Base-by-base conservation (phyloP, 1,140 invertebrate genomes). In the Drosophila kanapiae region DNA sequence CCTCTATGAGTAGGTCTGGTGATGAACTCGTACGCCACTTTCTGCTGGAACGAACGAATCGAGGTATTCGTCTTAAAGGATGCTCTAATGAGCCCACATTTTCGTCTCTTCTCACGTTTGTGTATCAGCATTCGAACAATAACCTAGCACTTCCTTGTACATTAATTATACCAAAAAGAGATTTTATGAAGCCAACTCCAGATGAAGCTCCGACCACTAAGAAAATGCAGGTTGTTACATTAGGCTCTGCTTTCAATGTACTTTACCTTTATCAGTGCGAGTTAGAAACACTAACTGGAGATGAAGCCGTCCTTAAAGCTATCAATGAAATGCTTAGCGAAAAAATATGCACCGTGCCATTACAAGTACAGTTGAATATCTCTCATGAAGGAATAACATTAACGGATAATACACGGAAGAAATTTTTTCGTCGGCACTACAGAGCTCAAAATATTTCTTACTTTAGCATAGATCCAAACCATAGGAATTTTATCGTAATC, bases 41-140 rank as follows among this genome's bases (percentile, higher is more conserved):
- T 94, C 94, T 99, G 6, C 98, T 99, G 81, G 99, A 99, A 93
- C 98, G 98, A 1, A 98, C 98, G 6, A 96, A 97, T 2, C 96
- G 97, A 78, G 99, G 99, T 35, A 99, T 99, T 16, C 94, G 97
- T 47, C 94, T 99, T 37, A 98, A 99, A 92, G 99, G 99, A 18
- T 99, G 98, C 91, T 95, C 96, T 42, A 99, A 99, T 93, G 99
- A 99, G 93, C 98, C 99, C 2, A 97, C 99, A 1, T 99, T 99
- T 94, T 97, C 97, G 75, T 99, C 98, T 29, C 94, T 99, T 5
- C 98, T 98, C 1, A 98, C 99, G 2, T 94, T 99, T 48, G 98
- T 99, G 29, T 99, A 99, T 94, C 98, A 99, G 87, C 99, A 99
- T 94, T 98, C 98, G 4, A 95, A 99, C 7, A 99, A 98, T 78